Percentiles rank a stretch among this genome's conserved stretches.
phyloP scores from a whole-genome alignment of 1,140 invertebrate species.

The Chionoecetes opilio region DNA sequence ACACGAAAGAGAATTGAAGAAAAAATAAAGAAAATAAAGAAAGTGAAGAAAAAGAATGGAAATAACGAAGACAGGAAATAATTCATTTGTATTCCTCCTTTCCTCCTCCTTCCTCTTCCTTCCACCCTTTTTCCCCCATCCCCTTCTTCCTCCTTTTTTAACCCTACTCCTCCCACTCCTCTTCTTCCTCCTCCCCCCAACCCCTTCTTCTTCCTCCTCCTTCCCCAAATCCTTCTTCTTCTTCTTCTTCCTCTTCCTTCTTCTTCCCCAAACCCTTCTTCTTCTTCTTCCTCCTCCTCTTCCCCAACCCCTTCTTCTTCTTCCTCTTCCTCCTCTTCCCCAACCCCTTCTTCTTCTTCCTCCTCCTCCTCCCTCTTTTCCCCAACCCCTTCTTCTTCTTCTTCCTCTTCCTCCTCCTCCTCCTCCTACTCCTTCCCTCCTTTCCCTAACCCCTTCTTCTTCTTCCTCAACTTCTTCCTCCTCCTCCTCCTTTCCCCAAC shows the following conservation, averaged over 20 bases:
- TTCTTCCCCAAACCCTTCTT: not conserved
- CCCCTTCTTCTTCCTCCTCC: not conserved
- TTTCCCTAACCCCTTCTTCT: not conserved
- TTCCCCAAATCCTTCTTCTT: not conserved
- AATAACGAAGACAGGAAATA: too few relatives aligned
- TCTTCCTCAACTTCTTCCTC: not conserved
- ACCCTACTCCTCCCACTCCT: too few relatives aligned
- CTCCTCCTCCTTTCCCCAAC: not conserved
- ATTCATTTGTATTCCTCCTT: too few relatives aligned
- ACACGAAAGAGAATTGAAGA: too few relatives aligned
- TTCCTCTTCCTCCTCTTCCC: not conserved
- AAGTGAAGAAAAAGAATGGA: too few relatives aligned
- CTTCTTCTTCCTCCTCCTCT: not conserved
- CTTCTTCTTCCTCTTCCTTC: not conserved
- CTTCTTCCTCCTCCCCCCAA: too few relatives aligned
- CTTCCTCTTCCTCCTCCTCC: not conserved
- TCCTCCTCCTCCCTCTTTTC: not conserved
- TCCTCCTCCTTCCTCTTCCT: too few relatives aligned
- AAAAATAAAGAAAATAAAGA: too few relatives aligned
- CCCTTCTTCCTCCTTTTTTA: too few relatives aligned
- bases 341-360: not conserved
- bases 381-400: not conserved
- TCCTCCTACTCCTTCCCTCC: not conserved
- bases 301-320: not conserved
- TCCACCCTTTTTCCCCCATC: too few relatives aligned